These are phyloP conservation scores for Synergus japonicus DNA, from an alignment of 2,888 invertebrate genomes.

Conservation along the genomic window DNA sequence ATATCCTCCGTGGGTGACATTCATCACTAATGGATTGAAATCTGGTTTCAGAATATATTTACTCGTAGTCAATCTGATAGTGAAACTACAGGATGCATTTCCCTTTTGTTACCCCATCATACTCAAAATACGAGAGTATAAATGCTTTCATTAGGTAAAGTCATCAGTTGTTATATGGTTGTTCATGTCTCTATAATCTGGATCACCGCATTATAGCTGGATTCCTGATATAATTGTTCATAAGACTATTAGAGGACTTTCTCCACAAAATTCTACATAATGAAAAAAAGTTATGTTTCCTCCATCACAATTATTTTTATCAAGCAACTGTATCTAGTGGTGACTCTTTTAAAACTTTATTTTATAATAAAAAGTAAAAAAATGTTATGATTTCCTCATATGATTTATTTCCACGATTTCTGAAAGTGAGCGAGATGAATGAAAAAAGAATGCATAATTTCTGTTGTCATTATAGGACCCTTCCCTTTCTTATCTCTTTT, in stretches of 20 bases:
- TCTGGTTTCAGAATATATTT: slow-evolving; percentile 7
- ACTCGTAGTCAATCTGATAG: not conserved
- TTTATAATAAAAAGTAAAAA: too few species aligned
- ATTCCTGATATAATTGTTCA: too few species aligned
- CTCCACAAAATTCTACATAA: too few species aligned
- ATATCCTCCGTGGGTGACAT: not conserved
- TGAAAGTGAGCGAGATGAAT: not conserved
- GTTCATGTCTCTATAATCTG: too few species aligned
- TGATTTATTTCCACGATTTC: not conserved
- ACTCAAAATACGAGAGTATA: not conserved
- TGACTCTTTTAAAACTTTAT: too few species aligned
- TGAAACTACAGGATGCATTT: not conserved
- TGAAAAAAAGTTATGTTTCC: too few species aligned
- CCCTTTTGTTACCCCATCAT: not conserved
- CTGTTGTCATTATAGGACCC: not conserved
- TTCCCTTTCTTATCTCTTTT: not conserved
- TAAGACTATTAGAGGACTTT: too few species aligned
- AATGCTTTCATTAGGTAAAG: not conserved
- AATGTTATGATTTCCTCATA: not conserved
- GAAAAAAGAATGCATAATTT: not conserved
- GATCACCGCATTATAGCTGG: too few species aligned
- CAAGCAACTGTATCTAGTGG: too few species aligned
- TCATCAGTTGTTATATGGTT: not conserved
- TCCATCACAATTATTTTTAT: too few species aligned
- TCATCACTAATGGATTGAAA: slow-evolving; percentile 13